Conservation (phyloP, 2,113 vertebrate genomes). For the Halcyon malimbica region DNA sequence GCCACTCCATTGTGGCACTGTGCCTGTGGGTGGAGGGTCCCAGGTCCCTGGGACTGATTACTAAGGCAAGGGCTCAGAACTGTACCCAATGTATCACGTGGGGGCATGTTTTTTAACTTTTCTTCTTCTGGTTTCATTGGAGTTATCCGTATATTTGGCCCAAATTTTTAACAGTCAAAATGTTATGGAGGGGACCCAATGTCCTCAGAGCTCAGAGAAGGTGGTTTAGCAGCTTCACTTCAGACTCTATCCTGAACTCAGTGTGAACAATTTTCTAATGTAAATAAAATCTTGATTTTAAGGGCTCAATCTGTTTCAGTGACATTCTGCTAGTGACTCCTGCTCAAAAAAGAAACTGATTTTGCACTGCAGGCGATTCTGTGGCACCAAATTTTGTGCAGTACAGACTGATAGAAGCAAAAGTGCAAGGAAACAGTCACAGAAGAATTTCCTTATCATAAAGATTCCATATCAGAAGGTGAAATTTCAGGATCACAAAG, state of each 20-base stretch:
- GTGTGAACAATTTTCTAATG: background rate
- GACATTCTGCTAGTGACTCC: background rate
- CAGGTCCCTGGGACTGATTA: background rate
- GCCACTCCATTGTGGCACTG: background rate
- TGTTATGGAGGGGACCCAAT: background rate
- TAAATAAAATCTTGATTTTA: background rate
- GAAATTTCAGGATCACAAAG: background rate
- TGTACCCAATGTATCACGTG: background rate
- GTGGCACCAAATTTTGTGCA: background rate
- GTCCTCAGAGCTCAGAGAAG: background rate
- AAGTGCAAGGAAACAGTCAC: background rate
- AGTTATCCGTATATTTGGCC: background rate
- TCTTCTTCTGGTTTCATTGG: background rate
- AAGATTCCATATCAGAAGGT: background rate
- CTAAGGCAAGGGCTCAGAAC: rapidly evolving
- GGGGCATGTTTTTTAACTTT: background rate
- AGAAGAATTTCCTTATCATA: background rate
- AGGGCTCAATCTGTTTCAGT: background rate
- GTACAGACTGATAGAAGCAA: background rate
- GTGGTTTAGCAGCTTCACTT: background rate
- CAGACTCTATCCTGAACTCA: background rate
- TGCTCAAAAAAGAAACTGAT: background rate
- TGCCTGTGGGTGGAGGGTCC: background rate
- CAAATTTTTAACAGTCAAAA: background rate
- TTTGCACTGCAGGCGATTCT: background rate